Evolutionary conservation across 2,113 vertebrate species (phyloP).

Genomic region (Aptenodytes forsteri): DNA sequence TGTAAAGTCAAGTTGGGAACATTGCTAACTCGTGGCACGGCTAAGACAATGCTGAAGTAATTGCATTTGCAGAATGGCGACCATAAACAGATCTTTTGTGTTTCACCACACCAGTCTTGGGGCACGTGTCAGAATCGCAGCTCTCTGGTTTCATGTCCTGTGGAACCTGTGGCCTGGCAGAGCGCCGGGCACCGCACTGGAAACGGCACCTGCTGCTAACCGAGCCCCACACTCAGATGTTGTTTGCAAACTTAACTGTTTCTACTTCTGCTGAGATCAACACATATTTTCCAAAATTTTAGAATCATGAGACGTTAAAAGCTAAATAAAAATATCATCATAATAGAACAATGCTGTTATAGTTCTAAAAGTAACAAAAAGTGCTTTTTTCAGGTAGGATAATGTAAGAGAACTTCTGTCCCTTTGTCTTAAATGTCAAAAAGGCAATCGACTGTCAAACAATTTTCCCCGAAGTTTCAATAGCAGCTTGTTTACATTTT

Average conservation of each 20-base stretch:
- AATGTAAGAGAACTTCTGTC: neutral
- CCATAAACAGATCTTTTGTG: neutral
- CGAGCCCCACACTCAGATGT: neutral
- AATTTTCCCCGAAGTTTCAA: neutral
- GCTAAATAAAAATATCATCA: neutral
- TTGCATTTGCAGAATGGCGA: neutral
- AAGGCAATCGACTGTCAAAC: neutral
- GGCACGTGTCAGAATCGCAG: neutral
- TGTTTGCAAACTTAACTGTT: neutral
- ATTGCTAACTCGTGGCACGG: neutral
- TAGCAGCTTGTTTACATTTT: neutral
- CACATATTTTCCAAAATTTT: neutral
- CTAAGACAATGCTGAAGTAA: neutral
- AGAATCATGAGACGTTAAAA: neutral
- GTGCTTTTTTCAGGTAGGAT: neutral
- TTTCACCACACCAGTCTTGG: neutral
- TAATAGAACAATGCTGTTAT: neutral
- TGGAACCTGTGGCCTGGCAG: neutral
- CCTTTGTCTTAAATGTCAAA: neutral
- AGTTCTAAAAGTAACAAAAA: neutral
- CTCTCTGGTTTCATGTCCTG: neutral
- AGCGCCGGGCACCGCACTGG: rapidly evolving
- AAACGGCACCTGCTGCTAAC: neutral
- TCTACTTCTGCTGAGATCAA: neutral
- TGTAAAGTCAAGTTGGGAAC: neutral